Percentiles rank a stretch among this genome's conserved stretches.
Conservation (phyloP, 2,113 vertebrate species). For the Alaudala cheleensis region DNA sequence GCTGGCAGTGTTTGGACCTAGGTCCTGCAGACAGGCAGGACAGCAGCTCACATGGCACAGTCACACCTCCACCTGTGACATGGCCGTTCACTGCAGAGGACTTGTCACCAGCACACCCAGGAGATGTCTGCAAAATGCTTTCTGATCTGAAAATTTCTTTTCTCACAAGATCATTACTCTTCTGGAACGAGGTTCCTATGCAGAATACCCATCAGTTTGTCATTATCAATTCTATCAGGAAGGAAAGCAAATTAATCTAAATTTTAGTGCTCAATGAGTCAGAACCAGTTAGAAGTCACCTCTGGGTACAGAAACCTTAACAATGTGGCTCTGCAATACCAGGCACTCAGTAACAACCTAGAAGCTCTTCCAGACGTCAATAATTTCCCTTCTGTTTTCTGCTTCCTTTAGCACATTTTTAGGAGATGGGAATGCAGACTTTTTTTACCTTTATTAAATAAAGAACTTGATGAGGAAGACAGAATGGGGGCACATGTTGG, state of each 20-base stretch:
- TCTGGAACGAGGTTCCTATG: neutral
- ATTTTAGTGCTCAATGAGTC: neutral
- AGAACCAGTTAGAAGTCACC: slow-evolving; percentile 17
- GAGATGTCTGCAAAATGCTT: neutral
- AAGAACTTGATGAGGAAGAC: slow-evolving; percentile 16
- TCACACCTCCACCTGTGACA: neutral
- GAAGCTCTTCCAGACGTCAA: neutral
- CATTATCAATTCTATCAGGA: neutral
- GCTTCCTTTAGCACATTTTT: slow-evolving; percentile 5
- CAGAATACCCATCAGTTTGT: neutral
- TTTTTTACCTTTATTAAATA: neutral
- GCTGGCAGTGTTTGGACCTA: neutral
- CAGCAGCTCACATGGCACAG: neutral
- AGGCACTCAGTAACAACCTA: neutral
- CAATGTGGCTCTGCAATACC: neutral
- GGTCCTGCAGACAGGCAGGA: neutral
- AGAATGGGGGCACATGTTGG: slow-evolving; percentile 12
- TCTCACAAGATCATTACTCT: neutral
- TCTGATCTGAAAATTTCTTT: neutral
- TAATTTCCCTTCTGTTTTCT: slow-evolving; percentile 3
- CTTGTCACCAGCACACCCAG: neutral
- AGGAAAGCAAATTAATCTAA: slow-evolving; percentile 12
- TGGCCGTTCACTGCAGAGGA: neutral
- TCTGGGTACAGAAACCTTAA: neutral
- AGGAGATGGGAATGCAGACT: neutral